These are phyloP conservation scores for Troilus luridus DNA, from an alignment of 2,888 invertebrate species.

Conservation along the genomic window DNA sequence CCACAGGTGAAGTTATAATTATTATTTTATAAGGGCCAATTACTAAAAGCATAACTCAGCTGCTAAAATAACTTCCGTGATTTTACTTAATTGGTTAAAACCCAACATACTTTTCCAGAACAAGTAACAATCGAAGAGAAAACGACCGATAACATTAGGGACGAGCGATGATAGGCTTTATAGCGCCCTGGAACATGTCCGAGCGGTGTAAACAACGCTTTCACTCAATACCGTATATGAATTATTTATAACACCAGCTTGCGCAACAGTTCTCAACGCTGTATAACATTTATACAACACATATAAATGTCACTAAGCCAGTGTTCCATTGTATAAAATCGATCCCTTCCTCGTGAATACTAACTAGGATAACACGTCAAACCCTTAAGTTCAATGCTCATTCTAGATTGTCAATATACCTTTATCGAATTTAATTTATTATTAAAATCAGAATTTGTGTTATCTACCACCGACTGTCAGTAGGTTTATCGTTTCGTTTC, in stretches of 20 bases:
- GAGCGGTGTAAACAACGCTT: neutral
- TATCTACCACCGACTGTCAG: too few relatives aligned
- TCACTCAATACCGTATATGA: neutral
- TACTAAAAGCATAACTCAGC: too few relatives aligned
- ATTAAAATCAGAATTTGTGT: too few relatives aligned
- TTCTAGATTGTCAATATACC: neutral
- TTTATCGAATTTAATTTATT: too few relatives aligned
- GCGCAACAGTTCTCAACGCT: neutral
- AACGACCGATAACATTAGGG: neutral
- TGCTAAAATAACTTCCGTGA: too few relatives aligned
- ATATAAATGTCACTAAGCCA: neutral
- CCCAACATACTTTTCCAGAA: neutral
- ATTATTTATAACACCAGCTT: neutral
- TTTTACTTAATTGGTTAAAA: neutral
- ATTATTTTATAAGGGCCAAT: too few relatives aligned
- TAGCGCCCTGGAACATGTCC: neutral
- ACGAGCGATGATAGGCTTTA: neutral
- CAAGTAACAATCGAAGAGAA: neutral
- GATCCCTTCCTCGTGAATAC: neutral
- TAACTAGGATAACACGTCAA: neutral
- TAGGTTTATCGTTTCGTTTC: too few relatives aligned
- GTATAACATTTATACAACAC: slow-evolving; percentile 10
- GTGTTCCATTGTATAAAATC: neutral
- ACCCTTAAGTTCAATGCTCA: neutral
- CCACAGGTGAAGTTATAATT: too few relatives aligned